phyloP scores from a whole-genome alignment of 64 coral and sea anemone species.

The Catalaphyllia jardinei region DNA sequence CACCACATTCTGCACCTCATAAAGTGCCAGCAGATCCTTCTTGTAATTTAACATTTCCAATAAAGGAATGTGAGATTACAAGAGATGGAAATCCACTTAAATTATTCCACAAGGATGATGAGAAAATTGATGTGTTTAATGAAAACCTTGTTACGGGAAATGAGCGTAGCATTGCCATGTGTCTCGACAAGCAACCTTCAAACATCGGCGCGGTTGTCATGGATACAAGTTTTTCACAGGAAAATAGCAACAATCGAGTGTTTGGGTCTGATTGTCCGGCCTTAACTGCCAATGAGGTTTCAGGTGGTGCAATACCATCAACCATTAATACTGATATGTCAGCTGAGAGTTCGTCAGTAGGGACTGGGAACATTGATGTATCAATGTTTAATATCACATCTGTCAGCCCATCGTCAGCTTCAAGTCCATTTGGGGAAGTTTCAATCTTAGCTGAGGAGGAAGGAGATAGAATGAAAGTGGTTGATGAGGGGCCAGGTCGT shows the following conservation, averaged over 20 bases:
- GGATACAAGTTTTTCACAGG: background rate
- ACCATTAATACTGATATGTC: background rate
- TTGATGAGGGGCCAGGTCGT: background rate
- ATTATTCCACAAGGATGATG: no score
- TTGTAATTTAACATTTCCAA: background rate
- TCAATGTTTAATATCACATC: background rate
- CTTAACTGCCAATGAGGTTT: background rate
- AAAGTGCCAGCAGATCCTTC: background rate
- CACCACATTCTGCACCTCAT: background rate
- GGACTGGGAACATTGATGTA: background rate
- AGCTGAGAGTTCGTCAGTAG: background rate
- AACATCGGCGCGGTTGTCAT: background rate
- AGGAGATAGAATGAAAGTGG: background rate
- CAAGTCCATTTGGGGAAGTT: background rate
- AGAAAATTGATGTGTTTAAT: background rate
- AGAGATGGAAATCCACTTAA: background rate
- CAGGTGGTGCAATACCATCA: background rate
- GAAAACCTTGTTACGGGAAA: background rate
- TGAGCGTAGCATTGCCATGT: background rate
- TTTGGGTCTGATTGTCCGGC: background rate
- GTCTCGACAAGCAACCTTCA: background rate
- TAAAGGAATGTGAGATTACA: no score
- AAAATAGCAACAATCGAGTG: background rate
- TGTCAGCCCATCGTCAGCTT: background rate
- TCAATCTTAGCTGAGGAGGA: background rate